Base-by-base conservation (phyloP, 2,888 invertebrate genomes). In the Pterostichus niger region DNA sequence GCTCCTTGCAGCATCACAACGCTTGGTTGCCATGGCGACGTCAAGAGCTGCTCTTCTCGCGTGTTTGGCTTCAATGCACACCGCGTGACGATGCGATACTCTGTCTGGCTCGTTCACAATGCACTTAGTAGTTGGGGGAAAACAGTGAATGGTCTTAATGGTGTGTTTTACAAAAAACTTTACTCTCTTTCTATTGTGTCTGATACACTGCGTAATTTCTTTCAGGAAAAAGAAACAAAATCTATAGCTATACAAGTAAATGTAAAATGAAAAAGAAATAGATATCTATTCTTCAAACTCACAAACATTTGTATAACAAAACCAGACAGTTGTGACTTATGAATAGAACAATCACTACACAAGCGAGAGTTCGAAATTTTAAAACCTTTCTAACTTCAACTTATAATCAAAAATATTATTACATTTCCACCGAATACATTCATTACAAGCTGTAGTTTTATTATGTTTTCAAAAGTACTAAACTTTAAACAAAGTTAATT, bases 21-120 rank as follows among this genome's bases (percentile, higher is more conserved):
- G 56, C 52, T 86, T 85, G 84, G 88, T 88, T 86, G 87, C 86
- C 87, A 88, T 88, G 87, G 87, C 88, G 86, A 88, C 88, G 85
- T 85, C 84, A 85, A 85, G 85, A 78, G 84, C 54, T 86, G 86
- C 86, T 86, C 86, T 86, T 86, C 85, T 84, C 83, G 85, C 85
- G 85, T 86, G 84, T 85, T 85, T 86, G 85, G 85, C 82, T 86
- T 84, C 84, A 85, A 81, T 81, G 71, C 81, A 71, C 80, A 71
- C 85, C 85, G 84, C 86, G 77, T 59, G 44, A 80, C 64, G 80
- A 80, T 68, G 77, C 77, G 56, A 59, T 56, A 52, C 44, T 24
- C 73, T 40, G 86, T 85, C 86, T 85, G 86, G 86, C 85, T 85
- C 85, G 85, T 85, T 86, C 86, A 85, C 83, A 80, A 61, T 71